Evolutionary conservation across 2,888 invertebrate species (phyloP).

Genomic region (Rhimphoctona megacephalus): DNA sequence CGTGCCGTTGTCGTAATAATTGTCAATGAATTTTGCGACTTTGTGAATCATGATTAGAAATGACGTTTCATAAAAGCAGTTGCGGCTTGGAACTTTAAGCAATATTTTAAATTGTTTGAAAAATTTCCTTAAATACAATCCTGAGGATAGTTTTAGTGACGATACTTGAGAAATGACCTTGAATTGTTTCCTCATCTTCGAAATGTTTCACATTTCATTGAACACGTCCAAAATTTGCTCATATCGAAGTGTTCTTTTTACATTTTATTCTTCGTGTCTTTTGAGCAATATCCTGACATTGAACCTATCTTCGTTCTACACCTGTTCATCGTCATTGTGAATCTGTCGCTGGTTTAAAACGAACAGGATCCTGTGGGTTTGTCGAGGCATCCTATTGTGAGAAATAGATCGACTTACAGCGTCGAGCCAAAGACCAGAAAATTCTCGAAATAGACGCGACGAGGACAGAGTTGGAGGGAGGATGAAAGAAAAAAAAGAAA

Average conservation of each 20-base stretch:
- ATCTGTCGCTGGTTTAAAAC: slow-evolving; percentile 19
- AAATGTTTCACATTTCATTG: background rate
- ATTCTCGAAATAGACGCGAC: slow-evolving; percentile 59
- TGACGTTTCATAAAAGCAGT: background rate
- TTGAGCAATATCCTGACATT: slow-evolving; percentile 19
- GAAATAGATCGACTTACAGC: slow-evolving; percentile 81
- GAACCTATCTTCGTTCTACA: slow-evolving; percentile 23
- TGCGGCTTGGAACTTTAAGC: background rate
- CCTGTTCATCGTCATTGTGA: slow-evolving; percentile 14
- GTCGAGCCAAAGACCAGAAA: slow-evolving; percentile 51
- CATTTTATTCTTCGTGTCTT: background rate
- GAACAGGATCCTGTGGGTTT: slow-evolving; percentile 54
- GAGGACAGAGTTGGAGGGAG: slow-evolving; percentile 68
- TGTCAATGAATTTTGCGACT: background rate
- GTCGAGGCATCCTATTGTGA: slow-evolving; percentile 75
- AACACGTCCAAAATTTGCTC: background rate
- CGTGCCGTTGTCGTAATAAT: background rate
- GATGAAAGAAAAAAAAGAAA: slow-evolving; percentile 39
- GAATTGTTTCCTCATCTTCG: background rate
- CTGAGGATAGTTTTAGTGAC: background rate
- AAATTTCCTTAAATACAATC: background rate
- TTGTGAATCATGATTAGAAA: background rate
- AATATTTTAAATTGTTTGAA: background rate
- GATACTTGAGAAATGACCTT: background rate
- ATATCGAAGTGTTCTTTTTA: background rate